These are phyloP conservation scores for Sthenelais limicola DNA, from an alignment of 2,888 invertebrate genomes.

Conservation along the genomic window DNA sequence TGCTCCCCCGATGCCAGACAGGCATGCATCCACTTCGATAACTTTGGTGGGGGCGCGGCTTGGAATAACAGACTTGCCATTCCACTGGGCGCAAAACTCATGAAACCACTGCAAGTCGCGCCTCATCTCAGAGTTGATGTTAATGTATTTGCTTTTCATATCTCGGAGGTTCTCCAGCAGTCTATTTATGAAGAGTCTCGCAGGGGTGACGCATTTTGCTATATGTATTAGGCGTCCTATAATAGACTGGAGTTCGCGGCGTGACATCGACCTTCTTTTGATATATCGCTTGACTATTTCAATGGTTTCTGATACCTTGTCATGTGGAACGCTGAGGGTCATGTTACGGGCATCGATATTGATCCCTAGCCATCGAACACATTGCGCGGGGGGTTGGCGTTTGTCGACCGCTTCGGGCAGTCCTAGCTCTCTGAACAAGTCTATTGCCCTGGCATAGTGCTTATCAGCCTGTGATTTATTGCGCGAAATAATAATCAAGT, in stretches of 20 bases:
- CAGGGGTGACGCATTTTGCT: neutral
- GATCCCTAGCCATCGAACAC: neutral
- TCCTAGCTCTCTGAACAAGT: neutral
- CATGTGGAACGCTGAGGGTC: neutral
- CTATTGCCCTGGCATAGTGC: neutral
- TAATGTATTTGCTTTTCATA: neutral
- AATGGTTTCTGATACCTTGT: neutral
- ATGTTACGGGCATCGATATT: neutral
- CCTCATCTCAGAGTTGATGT: neutral
- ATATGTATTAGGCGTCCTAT: neutral
- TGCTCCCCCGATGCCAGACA: neutral
- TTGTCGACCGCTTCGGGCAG: neutral
- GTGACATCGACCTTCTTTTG: neutral
- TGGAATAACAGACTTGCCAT: neutral
- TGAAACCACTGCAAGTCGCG: neutral
- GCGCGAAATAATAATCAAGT: neutral
- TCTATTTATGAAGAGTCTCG: neutral
- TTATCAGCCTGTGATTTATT: neutral
- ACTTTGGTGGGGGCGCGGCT: neutral
- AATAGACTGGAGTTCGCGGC: neutral
- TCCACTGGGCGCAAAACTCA: neutral
- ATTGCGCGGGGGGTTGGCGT: neutral
- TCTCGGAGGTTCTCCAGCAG: neutral
- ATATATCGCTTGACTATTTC: neutral
- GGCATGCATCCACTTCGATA: neutral